A percentile compares a stretch with the other conserved stretches of the same genome.
These are phyloP conservation scores for Melanotus villosus DNA, from an alignment of 2,888 invertebrate genomes.

Conservation along the genomic window DNA sequence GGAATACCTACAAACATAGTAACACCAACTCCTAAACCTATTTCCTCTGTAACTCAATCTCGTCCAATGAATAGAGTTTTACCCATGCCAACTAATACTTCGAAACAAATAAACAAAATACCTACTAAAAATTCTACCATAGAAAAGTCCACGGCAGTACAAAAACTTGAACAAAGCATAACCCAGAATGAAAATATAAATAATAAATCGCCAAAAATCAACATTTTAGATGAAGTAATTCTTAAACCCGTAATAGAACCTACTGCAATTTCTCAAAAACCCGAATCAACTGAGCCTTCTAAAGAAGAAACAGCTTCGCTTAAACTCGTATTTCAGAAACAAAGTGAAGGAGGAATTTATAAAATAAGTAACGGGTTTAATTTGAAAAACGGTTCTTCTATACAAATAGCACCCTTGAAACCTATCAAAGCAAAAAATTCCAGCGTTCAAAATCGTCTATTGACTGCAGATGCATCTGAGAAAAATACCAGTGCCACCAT, in stretches of 20 bases:
- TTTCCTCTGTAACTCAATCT: constrained; percentile 62
- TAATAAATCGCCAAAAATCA: constrained; percentile 34
- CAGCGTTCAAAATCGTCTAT: neutral
- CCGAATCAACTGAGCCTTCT: constrained; percentile 26
- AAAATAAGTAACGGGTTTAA: constrained; percentile 65
- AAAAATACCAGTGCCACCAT: neutral
- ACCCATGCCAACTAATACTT: constrained; percentile 79
- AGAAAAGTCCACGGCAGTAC: constrained; percentile 35
- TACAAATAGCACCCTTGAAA: constrained; percentile 68
- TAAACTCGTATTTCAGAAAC: constrained; percentile 70
- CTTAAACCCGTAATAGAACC: constrained; percentile 56
- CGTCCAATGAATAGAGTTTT: constrained; percentile 85
- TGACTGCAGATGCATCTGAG: constrained; percentile 2
- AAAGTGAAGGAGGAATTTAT: constrained; percentile 68
- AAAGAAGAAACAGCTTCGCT: constrained; percentile 51
- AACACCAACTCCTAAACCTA: constrained; percentile 74
- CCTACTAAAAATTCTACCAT: constrained; percentile 20
- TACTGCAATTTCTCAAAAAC: constrained; percentile 31
- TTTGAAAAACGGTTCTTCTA: constrained; percentile 55
- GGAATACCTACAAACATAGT: constrained; percentile 82
- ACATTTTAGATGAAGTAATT: constrained; percentile 43
- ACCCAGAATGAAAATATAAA: constrained; percentile 39
- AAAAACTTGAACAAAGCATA: constrained; percentile 37
- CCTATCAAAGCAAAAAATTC: constrained; percentile 62
- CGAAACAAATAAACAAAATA: constrained; percentile 25